phyloP scores from a whole-genome alignment of 2,888 invertebrate genomes.

The Zonitis immaculata region DNA sequence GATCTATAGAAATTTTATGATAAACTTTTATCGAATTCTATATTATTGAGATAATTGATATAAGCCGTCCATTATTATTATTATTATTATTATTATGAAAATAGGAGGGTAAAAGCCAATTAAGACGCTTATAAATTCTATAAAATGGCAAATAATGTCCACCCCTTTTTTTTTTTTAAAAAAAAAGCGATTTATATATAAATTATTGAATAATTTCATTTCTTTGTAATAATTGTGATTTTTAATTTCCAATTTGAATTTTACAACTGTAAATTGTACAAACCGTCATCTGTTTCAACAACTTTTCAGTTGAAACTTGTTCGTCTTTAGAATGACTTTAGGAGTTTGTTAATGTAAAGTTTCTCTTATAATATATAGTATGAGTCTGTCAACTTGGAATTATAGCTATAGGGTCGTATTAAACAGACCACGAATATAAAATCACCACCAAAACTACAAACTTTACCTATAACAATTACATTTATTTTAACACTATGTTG shows the following conservation, averaged over 20 bases:
- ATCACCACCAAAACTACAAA: conserved; percentile 33
- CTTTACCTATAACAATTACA: conserved; percentile 42
- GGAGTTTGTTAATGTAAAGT: background rate
- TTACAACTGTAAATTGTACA: background rate
- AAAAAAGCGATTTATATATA: background rate
- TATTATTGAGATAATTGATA: too few relatives aligned
- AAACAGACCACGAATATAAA: conserved; percentile 41
- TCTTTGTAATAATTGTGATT: too few relatives aligned
- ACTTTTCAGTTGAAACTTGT: background rate
- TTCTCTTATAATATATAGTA: background rate
- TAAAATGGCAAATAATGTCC: background rate
- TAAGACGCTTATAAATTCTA: background rate
- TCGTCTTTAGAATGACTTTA: background rate
- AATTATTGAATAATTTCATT: background rate
- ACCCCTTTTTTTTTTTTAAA: too few relatives aligned
- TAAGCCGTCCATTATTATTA: too few relatives aligned
- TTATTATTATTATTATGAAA: too few relatives aligned
- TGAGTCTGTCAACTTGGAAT: conserved; percentile 31
- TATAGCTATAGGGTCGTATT: conserved; percentile 35
- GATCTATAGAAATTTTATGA: too few relatives aligned
- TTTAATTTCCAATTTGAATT: too few relatives aligned
- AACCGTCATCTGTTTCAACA: background rate
- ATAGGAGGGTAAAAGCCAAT: background rate
- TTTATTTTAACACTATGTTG: conserved; percentile 21
- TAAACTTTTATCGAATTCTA: too few relatives aligned